These are phyloP conservation scores for Ceuthmochares aereus DNA, from an alignment of 2,113 vertebrate species.

Conservation along the genomic window DNA sequence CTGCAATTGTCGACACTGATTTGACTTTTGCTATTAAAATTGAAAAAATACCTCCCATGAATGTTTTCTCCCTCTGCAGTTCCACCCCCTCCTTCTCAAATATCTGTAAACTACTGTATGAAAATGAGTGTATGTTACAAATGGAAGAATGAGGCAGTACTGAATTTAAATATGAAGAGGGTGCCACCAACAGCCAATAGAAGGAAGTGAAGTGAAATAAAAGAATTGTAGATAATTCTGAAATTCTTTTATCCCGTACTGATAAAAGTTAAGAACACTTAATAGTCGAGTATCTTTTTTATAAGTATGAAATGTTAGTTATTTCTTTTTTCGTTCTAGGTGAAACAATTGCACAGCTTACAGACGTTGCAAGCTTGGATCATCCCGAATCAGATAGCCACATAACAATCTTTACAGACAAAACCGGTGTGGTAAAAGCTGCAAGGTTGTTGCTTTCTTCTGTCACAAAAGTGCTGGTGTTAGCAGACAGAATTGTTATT, in stretches of 20 bases:
- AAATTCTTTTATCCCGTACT: not conserved
- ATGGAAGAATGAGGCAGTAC: not conserved
- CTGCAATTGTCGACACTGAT: not conserved
- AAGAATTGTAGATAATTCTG: not conserved
- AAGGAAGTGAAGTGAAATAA: not conserved
- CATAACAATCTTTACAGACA: constrained; percentile 89
- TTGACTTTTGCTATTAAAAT: not conserved
- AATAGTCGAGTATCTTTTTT: not conserved
- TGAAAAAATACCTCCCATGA: not conserved
- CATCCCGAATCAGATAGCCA: constrained; percentile 81
- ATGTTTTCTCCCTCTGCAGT: not conserved
- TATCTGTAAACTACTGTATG: not conserved
- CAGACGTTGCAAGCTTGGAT: constrained; percentile 81
- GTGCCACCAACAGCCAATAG: constrained; percentile 30
- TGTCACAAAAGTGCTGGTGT: constrained; percentile 94
- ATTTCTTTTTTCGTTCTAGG: constrained; percentile 72
- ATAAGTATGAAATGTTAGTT: not conserved
- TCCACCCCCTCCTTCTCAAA: not conserved
- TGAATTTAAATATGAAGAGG: constrained; percentile 17
- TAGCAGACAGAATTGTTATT: constrained; percentile 96
- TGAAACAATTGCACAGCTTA: constrained; percentile 93
- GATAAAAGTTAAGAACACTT: not conserved
- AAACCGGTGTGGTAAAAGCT: constrained; percentile 93
- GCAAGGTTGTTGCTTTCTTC: constrained; percentile 94
- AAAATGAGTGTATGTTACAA: not conserved